These are phyloP conservation scores for Apamea anceps DNA, from an alignment of 2,888 invertebrate species.

Conservation along the genomic window DNA sequence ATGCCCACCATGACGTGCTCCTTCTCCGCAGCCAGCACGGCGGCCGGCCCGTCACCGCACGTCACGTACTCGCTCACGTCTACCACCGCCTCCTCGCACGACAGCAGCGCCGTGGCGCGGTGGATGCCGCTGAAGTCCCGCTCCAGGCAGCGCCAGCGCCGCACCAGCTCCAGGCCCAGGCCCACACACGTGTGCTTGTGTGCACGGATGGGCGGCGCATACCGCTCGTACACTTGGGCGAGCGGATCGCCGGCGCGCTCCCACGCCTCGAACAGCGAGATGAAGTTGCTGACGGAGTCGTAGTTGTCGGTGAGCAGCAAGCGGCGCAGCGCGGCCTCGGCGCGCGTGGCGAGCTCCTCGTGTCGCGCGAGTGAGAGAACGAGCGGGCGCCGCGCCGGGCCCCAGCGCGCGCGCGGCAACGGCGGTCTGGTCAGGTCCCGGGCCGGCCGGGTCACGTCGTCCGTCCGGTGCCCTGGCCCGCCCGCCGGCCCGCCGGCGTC, in stretches of 20 bases:
- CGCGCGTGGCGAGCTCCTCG: conserved; percentile 94
- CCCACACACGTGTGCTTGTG: conserved; percentile 97
- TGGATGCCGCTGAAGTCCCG: conserved; percentile 92
- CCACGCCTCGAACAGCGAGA: conserved; percentile 92
- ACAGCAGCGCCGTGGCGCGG: conserved; percentile 92
- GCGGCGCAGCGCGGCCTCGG: conserved; percentile 95
- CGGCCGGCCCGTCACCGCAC: conserved; percentile 89
- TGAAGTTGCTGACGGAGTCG: conserved; percentile 96
- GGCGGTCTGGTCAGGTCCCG: conserved; percentile 92
- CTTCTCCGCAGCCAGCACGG: conserved; percentile 93
- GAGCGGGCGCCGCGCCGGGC: conserved; percentile 72
- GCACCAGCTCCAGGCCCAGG: conserved; percentile 93
- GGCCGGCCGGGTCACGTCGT: conserved; percentile 78
- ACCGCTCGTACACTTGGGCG: conserved; percentile 93
- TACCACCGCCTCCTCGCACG: conserved; percentile 96
- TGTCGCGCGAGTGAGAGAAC: conserved; percentile 89
- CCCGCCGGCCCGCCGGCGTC: conserved; percentile 76
- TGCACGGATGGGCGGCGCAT: conserved; percentile 94
- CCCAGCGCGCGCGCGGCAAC: conserved; percentile 92
- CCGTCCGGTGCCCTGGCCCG: conserved; percentile 78
- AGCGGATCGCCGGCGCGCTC: conserved; percentile 91
- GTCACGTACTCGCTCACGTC: conserved; percentile 90
- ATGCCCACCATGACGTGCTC: conserved; percentile 96
- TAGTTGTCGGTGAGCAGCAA: conserved; percentile 96
- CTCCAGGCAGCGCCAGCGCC: conserved; percentile 91